phyloP scores from a whole-genome alignment of 2,888 invertebrate species.

The Xiphydria camelus region DNA sequence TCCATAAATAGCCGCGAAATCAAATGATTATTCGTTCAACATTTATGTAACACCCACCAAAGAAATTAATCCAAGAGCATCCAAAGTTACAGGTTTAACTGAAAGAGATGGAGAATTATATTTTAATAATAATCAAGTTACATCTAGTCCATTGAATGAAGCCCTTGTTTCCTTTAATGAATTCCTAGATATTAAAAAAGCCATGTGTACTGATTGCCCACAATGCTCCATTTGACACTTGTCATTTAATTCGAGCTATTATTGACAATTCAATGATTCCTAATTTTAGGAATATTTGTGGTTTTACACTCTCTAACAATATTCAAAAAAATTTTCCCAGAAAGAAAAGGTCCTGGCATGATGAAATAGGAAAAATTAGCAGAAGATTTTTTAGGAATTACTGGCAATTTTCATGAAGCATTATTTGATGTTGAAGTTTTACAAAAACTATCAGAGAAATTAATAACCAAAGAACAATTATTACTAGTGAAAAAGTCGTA shows the following conservation, averaged over 20 bases:
- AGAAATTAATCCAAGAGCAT: not conserved
- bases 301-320: too few species aligned
- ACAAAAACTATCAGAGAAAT: not conserved
- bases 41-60: not conserved
- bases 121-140: not conserved
- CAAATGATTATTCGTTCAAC: not conserved
- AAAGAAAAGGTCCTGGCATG: too few species aligned
- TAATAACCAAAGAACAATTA: not conserved
- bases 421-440: constrained; percentile 1
- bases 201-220: constrained; percentile 12
- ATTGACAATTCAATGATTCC: constrained; percentile 2
- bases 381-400: constrained; percentile 2
- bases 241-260: constrained; percentile 3
- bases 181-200: constrained; percentile 5
- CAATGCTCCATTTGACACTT: constrained; percentile 7
- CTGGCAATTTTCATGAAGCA: constrained; percentile 3
- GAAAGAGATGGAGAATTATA: not conserved
- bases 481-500: constrained; percentile 2
- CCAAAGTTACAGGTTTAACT: not conserved
- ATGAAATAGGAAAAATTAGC: too few species aligned
- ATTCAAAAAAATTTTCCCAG: too few species aligned
- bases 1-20: not conserved
- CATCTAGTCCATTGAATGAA: constrained; percentile 2
- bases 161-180: constrained; percentile 7
- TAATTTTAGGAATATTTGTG: constrained; percentile 6